Evolutionary conservation across 2,113 vertebrate species (phyloP).

Genomic region (Spermophilus dauricus): DNA sequence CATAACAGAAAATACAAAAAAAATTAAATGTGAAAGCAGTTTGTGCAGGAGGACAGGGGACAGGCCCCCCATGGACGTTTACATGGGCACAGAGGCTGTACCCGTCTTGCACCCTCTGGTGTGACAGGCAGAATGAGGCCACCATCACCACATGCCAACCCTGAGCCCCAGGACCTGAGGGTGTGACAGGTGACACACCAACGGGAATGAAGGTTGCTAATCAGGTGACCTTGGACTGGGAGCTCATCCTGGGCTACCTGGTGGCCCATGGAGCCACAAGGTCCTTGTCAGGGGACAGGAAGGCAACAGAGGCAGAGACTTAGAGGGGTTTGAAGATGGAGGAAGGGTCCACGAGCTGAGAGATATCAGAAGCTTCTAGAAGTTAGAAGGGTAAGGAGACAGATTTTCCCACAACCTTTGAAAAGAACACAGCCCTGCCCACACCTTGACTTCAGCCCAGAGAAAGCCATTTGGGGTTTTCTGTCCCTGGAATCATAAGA

Average conservation of each 20-base stretch:
- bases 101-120: background rate
- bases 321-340: background rate
- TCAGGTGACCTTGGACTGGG: background rate
- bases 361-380: background rate
- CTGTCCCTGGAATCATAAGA: background rate
- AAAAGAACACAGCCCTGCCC: background rate
- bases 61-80: background rate
- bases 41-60: background rate
- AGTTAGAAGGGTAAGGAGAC: background rate
- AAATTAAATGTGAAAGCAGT: background rate
- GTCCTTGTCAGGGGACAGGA: background rate
- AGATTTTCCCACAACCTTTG: background rate
- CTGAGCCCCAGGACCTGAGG: background rate
- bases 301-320: background rate
- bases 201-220: background rate
- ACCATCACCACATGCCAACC: background rate
- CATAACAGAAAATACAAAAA: background rate
- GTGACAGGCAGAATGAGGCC: background rate
- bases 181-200: background rate
- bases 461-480: background rate
- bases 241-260: background rate
- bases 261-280: background rate
- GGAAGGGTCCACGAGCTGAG: background rate
- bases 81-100: background rate
- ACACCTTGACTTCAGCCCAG: background rate